Conservation (phyloP, 92 coral and sea anemone genomes). For the Palythoa grandis region DNA sequence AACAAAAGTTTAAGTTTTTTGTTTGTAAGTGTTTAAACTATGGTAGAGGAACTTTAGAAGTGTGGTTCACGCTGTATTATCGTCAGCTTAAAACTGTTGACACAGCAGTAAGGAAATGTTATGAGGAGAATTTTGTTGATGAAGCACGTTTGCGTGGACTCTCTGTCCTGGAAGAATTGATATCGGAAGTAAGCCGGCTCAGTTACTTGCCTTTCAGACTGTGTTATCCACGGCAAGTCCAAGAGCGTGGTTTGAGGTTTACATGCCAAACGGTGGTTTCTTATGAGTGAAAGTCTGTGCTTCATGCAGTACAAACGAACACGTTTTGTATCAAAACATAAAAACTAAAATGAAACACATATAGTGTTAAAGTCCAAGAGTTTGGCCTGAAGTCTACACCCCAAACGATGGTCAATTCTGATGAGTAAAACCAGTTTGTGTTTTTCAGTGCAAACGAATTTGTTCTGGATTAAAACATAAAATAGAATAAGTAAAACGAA, state of each 20-base stretch:
- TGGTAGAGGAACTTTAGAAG: conserved; percentile 13
- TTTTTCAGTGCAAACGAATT: too few relatives aligned
- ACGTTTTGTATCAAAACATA: too few relatives aligned
- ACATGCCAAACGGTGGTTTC: conserved; percentile 10
- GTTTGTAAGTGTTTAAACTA: conserved; percentile 33
- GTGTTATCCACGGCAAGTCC: conserved; percentile 22
- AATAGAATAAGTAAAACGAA: too few relatives aligned
- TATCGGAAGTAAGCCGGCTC: conserved; percentile 8
- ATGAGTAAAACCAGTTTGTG: too few relatives aligned
- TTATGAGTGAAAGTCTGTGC: conserved; percentile 2
- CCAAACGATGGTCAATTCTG: too few relatives aligned
- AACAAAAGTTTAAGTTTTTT: conserved; percentile 30
- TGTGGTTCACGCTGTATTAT: conserved; percentile 14
- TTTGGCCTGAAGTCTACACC: too few relatives aligned
- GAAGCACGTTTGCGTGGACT: conserved; percentile 16
- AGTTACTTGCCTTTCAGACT: conserved; percentile 33
- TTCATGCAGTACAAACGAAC: neutral
- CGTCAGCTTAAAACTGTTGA: conserved; percentile 1
- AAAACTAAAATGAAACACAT: too few relatives aligned
- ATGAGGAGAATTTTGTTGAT: neutral
- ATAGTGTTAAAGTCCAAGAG: too few relatives aligned
- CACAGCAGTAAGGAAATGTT: conserved; percentile 24
- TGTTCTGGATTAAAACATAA: too few relatives aligned
- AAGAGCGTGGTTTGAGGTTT: neutral
- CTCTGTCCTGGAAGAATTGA: conserved; percentile 15